Conservation (phyloP, 2,113 vertebrate species). For the Oreotrochilus melanogaster region DNA sequence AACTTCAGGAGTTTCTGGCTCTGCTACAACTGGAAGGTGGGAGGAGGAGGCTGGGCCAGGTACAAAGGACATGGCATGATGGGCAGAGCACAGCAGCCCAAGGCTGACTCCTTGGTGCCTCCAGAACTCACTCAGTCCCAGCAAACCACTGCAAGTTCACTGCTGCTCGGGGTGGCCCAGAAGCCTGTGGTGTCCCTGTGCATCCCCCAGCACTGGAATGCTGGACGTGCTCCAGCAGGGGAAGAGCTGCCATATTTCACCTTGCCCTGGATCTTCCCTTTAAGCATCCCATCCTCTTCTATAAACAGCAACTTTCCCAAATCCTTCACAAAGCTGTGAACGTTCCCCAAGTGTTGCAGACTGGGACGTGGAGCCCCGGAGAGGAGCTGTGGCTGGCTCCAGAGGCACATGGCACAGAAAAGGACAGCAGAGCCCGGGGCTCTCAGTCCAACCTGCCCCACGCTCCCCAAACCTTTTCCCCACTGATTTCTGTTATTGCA, state of each 20-base stretch:
- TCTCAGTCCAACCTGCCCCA: fast-evolving
- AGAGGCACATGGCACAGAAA: not conserved
- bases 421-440: not conserved
- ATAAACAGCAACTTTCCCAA: not conserved
- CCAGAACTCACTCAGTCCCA: not conserved
- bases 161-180: not conserved
- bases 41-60: not conserved
- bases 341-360: not conserved
- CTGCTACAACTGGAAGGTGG: not conserved
- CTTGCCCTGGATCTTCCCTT: not conserved
- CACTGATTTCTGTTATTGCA: not conserved
- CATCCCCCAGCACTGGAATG: not conserved
- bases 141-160: fast-evolving
- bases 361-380: not conserved
- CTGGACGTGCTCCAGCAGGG: fast-evolving
- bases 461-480: not conserved
- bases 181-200: fast-evolving
- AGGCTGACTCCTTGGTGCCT: not conserved
- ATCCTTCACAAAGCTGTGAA: not conserved
- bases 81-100: not conserved
- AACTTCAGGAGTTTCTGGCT: not conserved
- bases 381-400: not conserved
- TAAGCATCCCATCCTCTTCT: fast-evolving
- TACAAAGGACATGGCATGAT: fast-evolving
- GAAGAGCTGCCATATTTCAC: not conserved